Evolutionary conservation across 2,113 vertebrate genomes (phyloP).

Genomic region (Urocitellus parryii): DNA sequence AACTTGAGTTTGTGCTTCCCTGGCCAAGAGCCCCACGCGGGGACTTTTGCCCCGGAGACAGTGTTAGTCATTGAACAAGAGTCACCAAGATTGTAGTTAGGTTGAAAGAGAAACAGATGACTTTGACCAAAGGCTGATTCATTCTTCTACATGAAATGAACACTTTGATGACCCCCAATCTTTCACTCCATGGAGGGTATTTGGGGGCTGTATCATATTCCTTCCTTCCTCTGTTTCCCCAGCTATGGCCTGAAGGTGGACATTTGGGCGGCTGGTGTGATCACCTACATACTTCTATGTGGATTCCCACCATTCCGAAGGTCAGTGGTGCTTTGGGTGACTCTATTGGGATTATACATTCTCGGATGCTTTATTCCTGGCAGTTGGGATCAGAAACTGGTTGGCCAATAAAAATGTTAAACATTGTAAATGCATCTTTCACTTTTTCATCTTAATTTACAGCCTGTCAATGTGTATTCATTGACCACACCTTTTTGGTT

Average conservation of each 20-base stretch:
- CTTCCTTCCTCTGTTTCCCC: slow-evolving; percentile 41
- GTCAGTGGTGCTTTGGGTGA: slow-evolving; percentile 83
- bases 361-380: not conserved
- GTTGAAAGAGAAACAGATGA: not conserved
- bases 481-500: not conserved
- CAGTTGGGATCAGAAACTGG: not conserved
- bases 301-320: slow-evolving; percentile 99
- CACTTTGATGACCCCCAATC: not conserved
- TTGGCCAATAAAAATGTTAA: slow-evolving; percentile 34
- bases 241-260: slow-evolving; percentile 99
- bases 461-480: not conserved
- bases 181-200: not conserved
- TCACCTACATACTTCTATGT: slow-evolving; percentile 98
- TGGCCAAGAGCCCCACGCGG: not conserved
- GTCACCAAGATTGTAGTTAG: not conserved
- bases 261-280: slow-evolving; percentile 98
- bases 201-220: not conserved
- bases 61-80: not conserved
- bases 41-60: not conserved
- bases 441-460: not conserved
- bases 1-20: not conserved
- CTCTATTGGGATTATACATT: not conserved
- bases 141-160: not conserved
- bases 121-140: not conserved
- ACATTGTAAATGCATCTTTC: not conserved